Evolutionary conservation across 2,888 invertebrate species (phyloP), one percentile per base, ranked within the genome.

Genomic region (Sarcophaga carnaria): DNA sequence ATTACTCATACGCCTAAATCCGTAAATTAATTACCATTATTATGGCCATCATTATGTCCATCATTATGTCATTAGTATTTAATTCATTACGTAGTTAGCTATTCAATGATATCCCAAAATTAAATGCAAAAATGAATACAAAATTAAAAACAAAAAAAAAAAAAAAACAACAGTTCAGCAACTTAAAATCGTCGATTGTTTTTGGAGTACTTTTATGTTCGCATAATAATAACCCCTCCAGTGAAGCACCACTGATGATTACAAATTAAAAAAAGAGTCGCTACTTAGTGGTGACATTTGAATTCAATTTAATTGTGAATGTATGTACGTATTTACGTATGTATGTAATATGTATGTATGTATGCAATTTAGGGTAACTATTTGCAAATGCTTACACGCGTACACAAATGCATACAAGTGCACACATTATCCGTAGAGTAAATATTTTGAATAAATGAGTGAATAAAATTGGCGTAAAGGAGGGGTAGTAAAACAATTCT

Each of bases 1-100:
- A 64, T 71, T 64, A 64, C 25, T 79, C 4, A 64, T 79, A 71
- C 71, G 70, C 70, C n/a, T 12, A 71, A 54, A 14, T 64, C 11
- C 3, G 4, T 63, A 8, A 37, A 49, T 63, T 77, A 59, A 37
- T 37, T 37, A 37, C 20, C 37, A 59, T 60, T 59, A 45, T 72
- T 72, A 60, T 37, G 37, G 12, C 20, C 12, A 72, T 37, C 37
- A 27, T 37, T 12, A 59, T n/a, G 25, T 0, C 37, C 20, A 72
- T 37, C 37, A 27, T 37, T 12, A 59, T n/a, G 25, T 4, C 37
- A 71, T 60, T 72, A 27, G 10, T 37, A 37, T 37, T 37, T 37
- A 37, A 37, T 37, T 37, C 37, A 37, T 37, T 37, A 10, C 10
- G 10, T 37, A 37, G 37, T 37, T 37, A 10, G 37, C 8, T 8